Base-by-base conservation (phyloP, 2,888 invertebrate genomes). In the Rhogogaster chlorosoma region DNA sequence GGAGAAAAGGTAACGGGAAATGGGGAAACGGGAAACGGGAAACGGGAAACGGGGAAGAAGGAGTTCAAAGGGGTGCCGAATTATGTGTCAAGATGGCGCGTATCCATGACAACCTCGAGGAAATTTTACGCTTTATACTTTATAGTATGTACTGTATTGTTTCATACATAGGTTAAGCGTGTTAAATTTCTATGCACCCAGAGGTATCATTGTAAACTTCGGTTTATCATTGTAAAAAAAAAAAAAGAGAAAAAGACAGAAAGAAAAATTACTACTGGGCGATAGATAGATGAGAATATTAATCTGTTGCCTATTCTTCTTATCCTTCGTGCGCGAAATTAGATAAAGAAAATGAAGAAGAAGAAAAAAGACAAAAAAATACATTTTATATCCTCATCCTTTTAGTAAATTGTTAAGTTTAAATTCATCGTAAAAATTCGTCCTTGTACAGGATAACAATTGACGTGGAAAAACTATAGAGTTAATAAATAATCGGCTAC, bases 11-110 rank as follows among this genome's bases (percentile, higher is more conserved):
- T 4, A 36, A 5, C 2, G 2, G 22, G 22, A 38, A 73, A 57
- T 15, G 18, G 78, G 10, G 38, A 57, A 57, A 61, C 36, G 61
- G 53, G 22, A 61, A 61, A 80, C 1, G 80, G 32, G n/a, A 29
- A 80, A 49, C 45, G 83, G 71, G 36, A 42, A 26, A 53, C n/a
- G 7, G 49, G 45, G 29, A 38, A 22, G 12, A 71, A 36, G 26
- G 53, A 73, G 38, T 38, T 42, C n/a, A 57, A 77, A 38, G 42
- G 84, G 64, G 84, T 77, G 75, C 78, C 77, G 61, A 84, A 67
- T 82, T 83, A 61, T 71, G 80, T 91, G 91, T 91, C 92, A 93
- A 93, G 92, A 93, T 93, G 93, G 92, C 92, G 91, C 89, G 91
- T 91, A 89, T 88, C 92, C 91, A 93, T 92, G 89, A 92, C 89